Evolutionary conservation across 2,888 invertebrate genomes (phyloP).

Genomic region (Psococerastis gibbosa): DNA sequence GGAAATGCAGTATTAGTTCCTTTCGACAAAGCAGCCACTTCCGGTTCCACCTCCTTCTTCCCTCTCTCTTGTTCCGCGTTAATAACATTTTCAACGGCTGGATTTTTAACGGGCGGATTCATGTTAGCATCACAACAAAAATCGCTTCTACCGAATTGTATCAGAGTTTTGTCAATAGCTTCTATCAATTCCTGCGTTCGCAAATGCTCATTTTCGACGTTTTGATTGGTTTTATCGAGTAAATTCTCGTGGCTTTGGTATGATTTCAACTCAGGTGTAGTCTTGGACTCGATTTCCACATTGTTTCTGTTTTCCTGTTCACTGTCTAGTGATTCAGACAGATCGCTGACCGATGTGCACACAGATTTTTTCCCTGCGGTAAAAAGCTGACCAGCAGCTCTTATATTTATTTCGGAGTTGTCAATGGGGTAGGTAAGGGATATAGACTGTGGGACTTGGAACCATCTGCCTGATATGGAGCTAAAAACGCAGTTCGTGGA

Average conservation of each 20-base stretch:
- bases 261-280: conserved; percentile 2
- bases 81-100: conserved; percentile 5
- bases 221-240: conserved; percentile 18
- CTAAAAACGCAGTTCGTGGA: conserved; percentile 23
- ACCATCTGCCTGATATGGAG: conserved; percentile 23
- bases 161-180: conserved; percentile 4
- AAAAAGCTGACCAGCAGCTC: conserved; percentile 24
- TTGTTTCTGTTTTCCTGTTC: conserved; percentile 9
- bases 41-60: conserved; percentile 12
- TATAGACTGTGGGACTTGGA: conserved; percentile 21
- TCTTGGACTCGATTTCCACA: not conserved
- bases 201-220: not conserved
- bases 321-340: conserved; percentile 3
- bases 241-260: conserved; percentile 16
- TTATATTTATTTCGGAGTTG: conserved; percentile 24
- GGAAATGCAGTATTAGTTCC: conserved; percentile 16
- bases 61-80: not conserved
- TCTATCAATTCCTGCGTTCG: conserved; percentile 1
- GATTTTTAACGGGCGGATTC: not conserved
- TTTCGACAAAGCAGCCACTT: conserved; percentile 1
- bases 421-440: conserved; percentile 21
- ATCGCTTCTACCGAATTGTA: conserved; percentile 4
- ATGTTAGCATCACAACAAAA: conserved; percentile 3
- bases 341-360: conserved; percentile 16
- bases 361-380: conserved; percentile 19